Conservation (phyloP, 2,888 invertebrate species). For the Cheiracanthium punctorium region DNA sequence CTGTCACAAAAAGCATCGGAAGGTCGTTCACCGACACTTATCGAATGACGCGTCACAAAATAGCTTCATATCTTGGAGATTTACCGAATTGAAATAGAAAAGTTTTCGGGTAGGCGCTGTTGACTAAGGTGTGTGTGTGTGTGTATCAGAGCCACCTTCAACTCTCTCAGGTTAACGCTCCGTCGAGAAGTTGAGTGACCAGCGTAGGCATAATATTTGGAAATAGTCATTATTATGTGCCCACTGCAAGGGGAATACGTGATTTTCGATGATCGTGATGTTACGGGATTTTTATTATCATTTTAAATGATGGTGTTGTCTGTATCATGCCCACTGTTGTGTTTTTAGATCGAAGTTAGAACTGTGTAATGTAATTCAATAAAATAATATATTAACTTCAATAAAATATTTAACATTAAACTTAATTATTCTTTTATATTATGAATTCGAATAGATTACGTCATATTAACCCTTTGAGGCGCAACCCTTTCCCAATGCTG, state of each 20-base stretch:
- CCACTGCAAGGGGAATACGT: background rate
- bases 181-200: conserved; percentile 59
- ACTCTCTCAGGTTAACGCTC: conserved; percentile 53
- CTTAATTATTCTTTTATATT: no score
- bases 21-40: background rate
- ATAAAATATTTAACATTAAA: no score
- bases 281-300: no score
- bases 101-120: conserved; percentile 25
- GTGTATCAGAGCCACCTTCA: conserved; percentile 18
- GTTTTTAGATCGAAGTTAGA: no score
- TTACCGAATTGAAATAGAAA: background rate
- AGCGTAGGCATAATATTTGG: conserved; percentile 51
- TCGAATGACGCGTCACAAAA: background rate
- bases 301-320: no score
- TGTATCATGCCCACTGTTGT: no score
- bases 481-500: no score
- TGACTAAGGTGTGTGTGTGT: conserved; percentile 26
- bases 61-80: background rate
- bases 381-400: no score
- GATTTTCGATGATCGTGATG: no score
- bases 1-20: background rate
- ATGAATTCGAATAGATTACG: no score
- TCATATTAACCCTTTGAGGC: no score
- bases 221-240: background rate
- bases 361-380: no score